Evolutionary conservation across 2,888 invertebrate species (phyloP), one percentile per base, ranked within the genome.

Genomic region (Galerucella calmariensis): DNA sequence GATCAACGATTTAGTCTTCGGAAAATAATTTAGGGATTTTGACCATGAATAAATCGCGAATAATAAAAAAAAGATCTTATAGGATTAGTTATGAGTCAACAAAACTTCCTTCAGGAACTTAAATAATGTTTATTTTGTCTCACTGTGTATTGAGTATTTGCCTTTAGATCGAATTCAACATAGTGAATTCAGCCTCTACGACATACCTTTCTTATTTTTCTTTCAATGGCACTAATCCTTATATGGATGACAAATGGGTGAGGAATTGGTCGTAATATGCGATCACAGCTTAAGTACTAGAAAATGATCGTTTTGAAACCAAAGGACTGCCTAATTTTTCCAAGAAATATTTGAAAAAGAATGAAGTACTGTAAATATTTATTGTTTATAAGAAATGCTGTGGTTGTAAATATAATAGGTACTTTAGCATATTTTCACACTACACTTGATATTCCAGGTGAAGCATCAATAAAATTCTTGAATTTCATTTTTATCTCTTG

Each of bases 171-270:
- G 46, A 67, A 72, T 72, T 69, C 69, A 69, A 61, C 69, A 48
- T n/a, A 51, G 62, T 51, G 35, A 51, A 51, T 63, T 62, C 62
- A 70, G 61, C 35, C 62, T 70, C 53, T 62, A 41, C 16, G 63
- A 63, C 69, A 70, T 70, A 51, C 73, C 56, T 56, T 62, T 71
- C 71, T 71, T 56, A 46, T 68, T 73, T 67, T 73, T 68, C 68
- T 63, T 51, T 27, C 41, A 67, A 68, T 48, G 73, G 53, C 73
- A 68, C 53, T 73, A 35, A 61, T 51, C 67, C 73, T 73, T 73
- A 73, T 73, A 73, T 53, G 73, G 68, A 62, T 66, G 67, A 73
- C 73, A 73, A 73, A 73, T 73, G 73, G 73, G 44, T 56, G 67
- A 72, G 48, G 72, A 48, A 72, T 72, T 56, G 67, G 51, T 56